Evolutionary conservation across 2,797 vertebrate species (phyloP).

Genomic region (Spinibarbus caldwelli): DNA sequence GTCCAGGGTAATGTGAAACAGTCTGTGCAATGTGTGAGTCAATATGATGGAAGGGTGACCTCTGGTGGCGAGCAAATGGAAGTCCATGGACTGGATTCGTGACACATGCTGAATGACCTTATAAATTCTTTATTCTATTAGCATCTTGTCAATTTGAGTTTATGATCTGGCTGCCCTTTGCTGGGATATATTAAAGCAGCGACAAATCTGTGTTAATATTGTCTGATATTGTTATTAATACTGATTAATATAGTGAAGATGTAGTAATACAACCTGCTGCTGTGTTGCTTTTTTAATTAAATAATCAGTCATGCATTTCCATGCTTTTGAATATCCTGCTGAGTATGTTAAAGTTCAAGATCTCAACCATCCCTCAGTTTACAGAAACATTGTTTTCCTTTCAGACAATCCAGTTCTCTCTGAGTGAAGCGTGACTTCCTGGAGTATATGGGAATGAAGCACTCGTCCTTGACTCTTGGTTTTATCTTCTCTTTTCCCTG

Average conservation of each 20-base stretch:
- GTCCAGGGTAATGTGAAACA: too few relatives aligned
- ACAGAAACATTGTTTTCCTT: not conserved
- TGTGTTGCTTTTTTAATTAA: constrained; percentile 68
- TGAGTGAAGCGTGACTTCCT: not conserved
- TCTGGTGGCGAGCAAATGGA: too few relatives aligned
- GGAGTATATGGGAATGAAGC: not conserved
- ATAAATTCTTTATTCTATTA: constrained; percentile 34
- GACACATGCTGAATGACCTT: constrained; percentile 16
- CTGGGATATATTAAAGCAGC: constrained; percentile 58
- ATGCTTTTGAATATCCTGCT: constrained; percentile 38
- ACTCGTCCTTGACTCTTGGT: not conserved
- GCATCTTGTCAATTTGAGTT: constrained; percentile 32
- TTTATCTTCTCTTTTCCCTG: not conserved
- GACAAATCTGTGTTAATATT: constrained; percentile 62
- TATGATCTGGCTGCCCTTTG: constrained; percentile 64
- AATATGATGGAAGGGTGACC: too few relatives aligned
- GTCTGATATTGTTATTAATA: constrained; percentile 56
- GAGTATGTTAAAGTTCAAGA: constrained; percentile 32
- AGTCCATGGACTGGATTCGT: too few relatives aligned
- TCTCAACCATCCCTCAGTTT: constrained; percentile 29
- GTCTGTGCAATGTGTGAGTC: too few relatives aligned
- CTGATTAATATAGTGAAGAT: constrained; percentile 68
- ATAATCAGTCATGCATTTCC: constrained; percentile 63
- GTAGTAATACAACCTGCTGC: constrained; percentile 63
- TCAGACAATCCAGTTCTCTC: not conserved